phyloP scores from a whole-genome alignment of 64 coral and sea anemone species.

The Porites lutea region DNA sequence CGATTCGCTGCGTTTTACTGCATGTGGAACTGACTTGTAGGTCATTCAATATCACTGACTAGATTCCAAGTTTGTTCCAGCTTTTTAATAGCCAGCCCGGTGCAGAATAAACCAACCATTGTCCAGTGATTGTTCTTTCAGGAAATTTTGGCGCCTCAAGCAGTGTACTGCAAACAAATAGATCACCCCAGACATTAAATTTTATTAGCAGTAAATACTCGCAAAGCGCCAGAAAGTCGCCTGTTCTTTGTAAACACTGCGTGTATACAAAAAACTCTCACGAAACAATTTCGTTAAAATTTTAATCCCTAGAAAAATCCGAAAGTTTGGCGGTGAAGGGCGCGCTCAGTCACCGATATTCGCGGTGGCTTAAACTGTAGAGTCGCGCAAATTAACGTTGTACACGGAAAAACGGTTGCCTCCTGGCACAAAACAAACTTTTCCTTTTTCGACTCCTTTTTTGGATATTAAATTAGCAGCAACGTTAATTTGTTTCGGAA shows the following conservation, averaged over 20 bases:
- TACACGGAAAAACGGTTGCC: too few relatives aligned
- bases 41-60: conserved; percentile 12
- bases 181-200: conserved; percentile 8
- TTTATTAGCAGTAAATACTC: conserved; percentile 25
- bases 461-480: background rate
- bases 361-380: background rate
- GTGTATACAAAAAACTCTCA: conserved; percentile 13
- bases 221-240: conserved; percentile 18
- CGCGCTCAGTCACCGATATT: background rate
- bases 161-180: background rate
- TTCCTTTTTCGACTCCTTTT: background rate
- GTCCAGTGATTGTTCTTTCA: background rate
- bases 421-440: too few relatives aligned
- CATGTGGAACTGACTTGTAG: background rate
- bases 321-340: background rate
- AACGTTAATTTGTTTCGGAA: conserved; percentile 34
- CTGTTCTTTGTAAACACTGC: conserved; percentile 41
- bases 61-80: background rate
- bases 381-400: too few relatives aligned
- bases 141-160: conserved; percentile 12
- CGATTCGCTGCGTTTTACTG: too few relatives aligned
- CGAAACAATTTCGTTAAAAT: background rate
- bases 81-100: background rate
- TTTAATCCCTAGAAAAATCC: background rate
- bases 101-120: background rate